A percentile compares a stretch with the other conserved stretches of the same genome.
Conservation (phyloP, 2,113 vertebrate species). For the Pseudopodoces humilis region DNA sequence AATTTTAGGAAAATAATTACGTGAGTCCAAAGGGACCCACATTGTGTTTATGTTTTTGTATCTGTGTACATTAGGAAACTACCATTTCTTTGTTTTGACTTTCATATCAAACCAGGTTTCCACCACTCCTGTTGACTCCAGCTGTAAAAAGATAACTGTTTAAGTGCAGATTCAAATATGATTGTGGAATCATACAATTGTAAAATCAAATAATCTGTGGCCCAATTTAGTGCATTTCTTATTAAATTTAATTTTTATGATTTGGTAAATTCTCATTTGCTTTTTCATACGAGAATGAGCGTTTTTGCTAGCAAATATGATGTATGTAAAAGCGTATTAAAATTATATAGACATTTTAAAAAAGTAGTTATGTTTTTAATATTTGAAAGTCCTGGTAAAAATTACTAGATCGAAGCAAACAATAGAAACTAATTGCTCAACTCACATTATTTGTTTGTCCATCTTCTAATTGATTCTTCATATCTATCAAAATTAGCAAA, state of each 20-base stretch:
- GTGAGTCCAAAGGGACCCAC: background rate
- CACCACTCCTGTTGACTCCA: background rate
- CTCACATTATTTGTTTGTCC: background rate
- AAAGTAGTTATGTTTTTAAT: background rate
- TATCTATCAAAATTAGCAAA: background rate
- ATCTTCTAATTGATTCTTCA: background rate
- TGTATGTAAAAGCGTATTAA: background rate
- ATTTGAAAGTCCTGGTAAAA: background rate
- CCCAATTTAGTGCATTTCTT: background rate
- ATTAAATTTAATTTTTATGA: background rate
- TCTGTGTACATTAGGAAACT: background rate
- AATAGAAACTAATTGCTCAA: background rate
- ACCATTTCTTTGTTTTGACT: background rate
- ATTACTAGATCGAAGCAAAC: background rate
- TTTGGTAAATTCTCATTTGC: background rate
- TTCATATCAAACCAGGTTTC: background rate
- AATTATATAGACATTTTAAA: background rate
- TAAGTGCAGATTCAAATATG: background rate
- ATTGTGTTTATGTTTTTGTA: background rate
- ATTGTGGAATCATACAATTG: background rate
- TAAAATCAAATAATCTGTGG: background rate
- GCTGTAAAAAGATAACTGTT: background rate
- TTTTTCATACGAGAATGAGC: background rate
- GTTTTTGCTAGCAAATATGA: background rate
- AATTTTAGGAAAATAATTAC: background rate